Base-by-base conservation (phyloP, 2,113 vertebrate species). In the Scartelaos histophorus region DNA sequence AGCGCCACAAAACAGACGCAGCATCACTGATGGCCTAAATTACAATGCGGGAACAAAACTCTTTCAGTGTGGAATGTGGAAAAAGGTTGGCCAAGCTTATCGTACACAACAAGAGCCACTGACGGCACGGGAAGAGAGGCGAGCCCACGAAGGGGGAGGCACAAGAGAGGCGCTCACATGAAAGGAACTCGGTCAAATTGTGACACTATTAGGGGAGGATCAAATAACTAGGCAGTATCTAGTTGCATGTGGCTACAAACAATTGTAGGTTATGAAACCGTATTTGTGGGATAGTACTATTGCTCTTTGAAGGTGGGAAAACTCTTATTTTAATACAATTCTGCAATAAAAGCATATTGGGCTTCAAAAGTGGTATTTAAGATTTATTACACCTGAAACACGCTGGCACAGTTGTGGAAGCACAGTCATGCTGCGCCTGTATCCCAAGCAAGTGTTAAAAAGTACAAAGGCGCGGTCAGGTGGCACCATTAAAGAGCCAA, bases 21-120 rank as follows among this genome's bases (percentile, higher is more conserved):
- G 86, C 85, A 90, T 82, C 73, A 81, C 78, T 65, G 88, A 88
- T 92, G 93, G 93, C 85, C 88, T 90, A 82, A 82, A 87, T 92
- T 83, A 82, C 83, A 86, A 83, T 64, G 85, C 67, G n/a, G 67
- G 67, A 81, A 89, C 82, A 80, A 84, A 60, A 76, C 77, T 70
- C 82, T 82, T 89, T 88, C 84, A 87, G 46, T 75, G 84, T 81
- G 81, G 79, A 87, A 82, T 85, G 87, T 81, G 72, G 29, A 71
- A 67, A 85, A 87, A 81, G 78, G 75, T 81, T 70, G 81, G 21
- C 19, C 24, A 56, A 64, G 3, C 61, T 7, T 71, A 81, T 84
- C 67, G 54, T 79, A 90, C 66, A 73, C 85, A 62, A 58, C 17
- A 57, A 65, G 58, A 35, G 61, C 61, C 61, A 21, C 29, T 13